Evolutionary conservation across 2,113 vertebrate genomes (phyloP).

Genomic region (Australoheros scitulus): DNA sequence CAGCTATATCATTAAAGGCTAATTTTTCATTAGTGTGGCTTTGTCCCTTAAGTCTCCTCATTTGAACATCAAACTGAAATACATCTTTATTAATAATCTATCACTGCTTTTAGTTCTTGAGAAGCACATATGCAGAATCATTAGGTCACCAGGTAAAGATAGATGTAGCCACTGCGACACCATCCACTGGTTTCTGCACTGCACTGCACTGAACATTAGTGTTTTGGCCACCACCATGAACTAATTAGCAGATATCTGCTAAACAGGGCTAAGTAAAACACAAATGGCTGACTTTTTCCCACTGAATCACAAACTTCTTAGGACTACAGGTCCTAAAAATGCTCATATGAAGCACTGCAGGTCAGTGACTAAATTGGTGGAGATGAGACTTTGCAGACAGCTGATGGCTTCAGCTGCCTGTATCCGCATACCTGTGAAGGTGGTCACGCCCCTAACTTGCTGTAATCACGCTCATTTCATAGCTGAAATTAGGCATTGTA

Average conservation of each 20-base stretch:
- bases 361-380: background rate
- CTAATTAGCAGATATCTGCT: background rate
- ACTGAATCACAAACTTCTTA: background rate
- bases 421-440: background rate
- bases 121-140: too few relatives aligned
- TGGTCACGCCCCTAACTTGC: background rate
- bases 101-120: too few relatives aligned
- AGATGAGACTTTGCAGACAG: background rate
- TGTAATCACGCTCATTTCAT: background rate
- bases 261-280: fast-evolving
- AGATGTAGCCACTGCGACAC: background rate
- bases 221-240: too few relatives aligned
- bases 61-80: background rate
- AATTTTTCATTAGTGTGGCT: background rate
- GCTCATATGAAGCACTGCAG: background rate
- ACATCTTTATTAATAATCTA: background rate
- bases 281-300: background rate
- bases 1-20: fast-evolving
- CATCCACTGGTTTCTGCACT: too few relatives aligned
- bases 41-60: too few relatives aligned
- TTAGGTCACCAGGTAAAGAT: background rate
- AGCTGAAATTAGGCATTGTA: background rate
- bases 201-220: too few relatives aligned
- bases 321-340: background rate
- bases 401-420: background rate